Base-by-base conservation (phyloP, 2,888 invertebrate genomes). In the Hedychridium roseum region DNA sequence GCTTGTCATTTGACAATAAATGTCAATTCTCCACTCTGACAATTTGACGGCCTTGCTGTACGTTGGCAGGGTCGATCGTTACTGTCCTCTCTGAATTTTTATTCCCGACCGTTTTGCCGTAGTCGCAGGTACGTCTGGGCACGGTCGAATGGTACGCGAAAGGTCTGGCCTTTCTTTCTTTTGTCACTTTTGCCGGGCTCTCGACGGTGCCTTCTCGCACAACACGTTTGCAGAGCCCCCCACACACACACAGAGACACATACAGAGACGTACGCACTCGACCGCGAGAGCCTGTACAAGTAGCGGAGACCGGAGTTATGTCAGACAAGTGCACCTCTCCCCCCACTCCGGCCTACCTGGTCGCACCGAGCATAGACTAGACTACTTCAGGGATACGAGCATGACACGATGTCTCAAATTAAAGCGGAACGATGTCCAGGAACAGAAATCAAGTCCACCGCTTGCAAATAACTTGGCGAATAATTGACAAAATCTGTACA, bases 401-500 rank as follows among this genome's bases (percentile, higher is more conserved):
- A 59, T 53, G 45, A 64, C 66, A 62, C 60, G 56, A 64, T 64
- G 65, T 64, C 64, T 57, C 66, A 66, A 71, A 70, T 73, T 72
- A 68, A 71, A 69, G 68, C 52, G 54, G 60, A 71, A 67, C 68
- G 51, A 57, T 60, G 57, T 36, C 34, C 31, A 34, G 43, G 47
- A 46, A 31, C n/a, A n/a, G n/a, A n/a, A n/a, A n/a, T n/a, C n/a
- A n/a, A n/a, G n/a, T n/a, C n/a, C n/a, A n/a, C n/a, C n/a, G n/a
- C n/a, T n/a, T n/a, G n/a, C n/a, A n/a, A n/a, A n/a, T n/a, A n/a
- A n/a, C n/a, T n/a, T n/a, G n/a, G n/a, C n/a, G n/a, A n/a, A n/a
- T n/a, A n/a, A n/a, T n/a, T n/a, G n/a, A n/a, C n/a, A n/a, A n/a
- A n/a, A n/a, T n/a, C n/a, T n/a, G n/a, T n/a, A n/a, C n/a, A n/a